Evolutionary conservation across 2,888 invertebrate species (phyloP).

Genomic region (Limnephilus marmoratus): DNA sequence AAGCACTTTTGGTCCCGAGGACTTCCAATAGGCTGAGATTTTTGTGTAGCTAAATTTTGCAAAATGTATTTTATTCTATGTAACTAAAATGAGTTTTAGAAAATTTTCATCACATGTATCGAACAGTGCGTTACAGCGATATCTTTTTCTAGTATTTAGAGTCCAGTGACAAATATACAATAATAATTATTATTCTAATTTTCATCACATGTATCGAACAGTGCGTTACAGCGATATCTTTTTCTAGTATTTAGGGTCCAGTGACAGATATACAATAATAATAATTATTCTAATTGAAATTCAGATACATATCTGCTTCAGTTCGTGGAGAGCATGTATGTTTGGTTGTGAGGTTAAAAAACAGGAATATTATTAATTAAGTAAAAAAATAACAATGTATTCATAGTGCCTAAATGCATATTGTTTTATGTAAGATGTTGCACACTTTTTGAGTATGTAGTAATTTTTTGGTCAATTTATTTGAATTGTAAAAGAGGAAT

Average conservation of each 20-base stretch:
- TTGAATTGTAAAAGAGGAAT: neutral
- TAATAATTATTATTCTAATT: no score
- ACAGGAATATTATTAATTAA: neutral
- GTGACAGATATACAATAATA: neutral
- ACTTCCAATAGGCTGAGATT: neutral
- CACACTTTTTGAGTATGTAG: neutral
- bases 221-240: neutral
- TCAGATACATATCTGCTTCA: constrained; percentile 2
- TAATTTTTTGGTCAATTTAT: neutral
- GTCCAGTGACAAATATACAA: neutral
- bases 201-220: neutral
- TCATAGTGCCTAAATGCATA: neutral
- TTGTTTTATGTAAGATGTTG: neutral
- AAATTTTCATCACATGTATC: neutral
- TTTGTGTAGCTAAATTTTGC: neutral
- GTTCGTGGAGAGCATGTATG: neutral
- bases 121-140: neutral
- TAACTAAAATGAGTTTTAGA: neutral
- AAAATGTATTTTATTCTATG: neutral
- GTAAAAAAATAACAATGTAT: neutral
- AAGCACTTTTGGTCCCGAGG: neutral
- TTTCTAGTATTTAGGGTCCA: neutral
- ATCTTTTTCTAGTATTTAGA: neutral
- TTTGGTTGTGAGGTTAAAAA: neutral
- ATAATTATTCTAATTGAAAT: neutral